Percentiles rank a stretch among this genome's conserved stretches.
Conservation (phyloP, 2,888 invertebrate genomes). For the Laothoe populi region DNA sequence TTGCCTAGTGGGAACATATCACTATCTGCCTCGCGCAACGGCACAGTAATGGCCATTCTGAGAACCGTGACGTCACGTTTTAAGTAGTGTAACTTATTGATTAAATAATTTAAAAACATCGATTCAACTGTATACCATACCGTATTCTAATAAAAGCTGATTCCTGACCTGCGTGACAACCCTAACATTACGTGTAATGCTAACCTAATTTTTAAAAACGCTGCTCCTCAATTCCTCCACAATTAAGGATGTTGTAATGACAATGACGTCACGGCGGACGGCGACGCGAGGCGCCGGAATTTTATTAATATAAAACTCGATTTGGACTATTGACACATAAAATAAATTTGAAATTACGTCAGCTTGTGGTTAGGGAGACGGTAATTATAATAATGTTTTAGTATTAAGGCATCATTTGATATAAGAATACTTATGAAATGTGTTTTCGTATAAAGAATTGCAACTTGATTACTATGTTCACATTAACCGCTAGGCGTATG, state of each 20-base stretch:
- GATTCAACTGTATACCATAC: background rate
- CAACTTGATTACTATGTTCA: too few relatives aligned
- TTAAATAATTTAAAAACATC: too few relatives aligned
- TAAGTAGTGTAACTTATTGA: too few relatives aligned
- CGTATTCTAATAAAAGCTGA: background rate
- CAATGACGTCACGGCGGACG: background rate
- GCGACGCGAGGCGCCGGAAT: background rate
- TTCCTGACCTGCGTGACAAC: background rate
- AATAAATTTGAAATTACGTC: background rate
- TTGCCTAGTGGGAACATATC: too few relatives aligned
- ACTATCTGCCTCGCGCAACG: too few relatives aligned
- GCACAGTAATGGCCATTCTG: too few relatives aligned
- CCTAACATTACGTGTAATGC: background rate
- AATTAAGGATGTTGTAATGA: conserved; percentile 17
- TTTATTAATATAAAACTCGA: conserved; percentile 9
- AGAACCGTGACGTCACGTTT: too few relatives aligned
- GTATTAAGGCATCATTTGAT: too few relatives aligned
- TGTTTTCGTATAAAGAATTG: too few relatives aligned
- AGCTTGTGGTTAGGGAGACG: background rate
- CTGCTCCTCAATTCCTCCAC: conserved; percentile 6
- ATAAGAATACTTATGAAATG: too few relatives aligned
- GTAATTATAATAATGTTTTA: background rate
- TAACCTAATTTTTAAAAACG: conserved; percentile 16
- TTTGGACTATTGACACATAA: background rate
- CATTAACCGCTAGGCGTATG: too few relatives aligned